Evolutionary conservation across 2,888 invertebrate species (phyloP), one percentile per base, ranked within the genome.

Genomic region (Panzeria rudis): DNA sequence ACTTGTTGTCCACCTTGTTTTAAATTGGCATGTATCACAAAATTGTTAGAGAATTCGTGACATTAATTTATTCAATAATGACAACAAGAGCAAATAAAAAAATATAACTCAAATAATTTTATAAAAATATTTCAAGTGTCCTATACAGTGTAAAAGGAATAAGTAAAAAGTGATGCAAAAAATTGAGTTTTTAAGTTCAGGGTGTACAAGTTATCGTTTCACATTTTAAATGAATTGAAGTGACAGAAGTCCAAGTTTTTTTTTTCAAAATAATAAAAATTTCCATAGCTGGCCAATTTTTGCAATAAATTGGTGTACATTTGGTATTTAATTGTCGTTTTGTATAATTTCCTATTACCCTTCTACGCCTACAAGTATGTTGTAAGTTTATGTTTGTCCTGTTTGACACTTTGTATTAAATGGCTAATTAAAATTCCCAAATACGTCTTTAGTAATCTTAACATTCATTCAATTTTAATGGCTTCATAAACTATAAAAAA

Each of bases 21-120:
- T 25, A 59, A 75, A 79, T 71, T 73, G 66, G 38, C 79, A 75
- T 72, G 68, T 59, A 50, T 69, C 52, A 23, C 29, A 61, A 76
- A 72, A 68, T 66, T 61, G 23, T 52, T 66, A 41, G 76, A 80
- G 38, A 76, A 77, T 77, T 77, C 72, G 62, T 80, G 84, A 72
- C 84, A 80, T 76, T 77, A 84, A 80, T 80, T 77, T 84, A 77
- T 80, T 44, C 76, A 59, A 68, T 66, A 79, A 44, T 52, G 15
- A 75, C 0, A 35, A 69, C 35, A 50, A 6, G 3, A 38, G 11
- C 17, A 41, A 59, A 62, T 4, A 29, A 56, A 71, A 75, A 62
- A 52, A 44, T 13, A 44, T 52, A 38, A 38, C 9, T 23, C 15
- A 41, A 59, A 69, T 41, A 35, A 38, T 75, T 66, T 47, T 25